Conservation (phyloP, 2,113 vertebrate species). For the Hyla sarda region DNA sequence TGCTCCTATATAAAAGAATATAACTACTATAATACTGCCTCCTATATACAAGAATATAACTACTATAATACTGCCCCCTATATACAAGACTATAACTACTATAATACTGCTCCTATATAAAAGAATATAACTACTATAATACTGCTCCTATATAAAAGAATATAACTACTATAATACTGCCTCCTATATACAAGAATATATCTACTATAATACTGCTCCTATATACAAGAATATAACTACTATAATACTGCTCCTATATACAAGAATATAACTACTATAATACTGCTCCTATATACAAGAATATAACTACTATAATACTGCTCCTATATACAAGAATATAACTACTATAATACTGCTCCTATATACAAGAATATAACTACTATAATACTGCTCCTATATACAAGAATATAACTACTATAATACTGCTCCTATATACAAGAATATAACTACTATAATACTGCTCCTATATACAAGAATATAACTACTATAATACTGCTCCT, state of each 20-base stretch:
- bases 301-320: too few relatives aligned
- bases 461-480: background rate
- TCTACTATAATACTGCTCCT: constrained; percentile 7
- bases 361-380: constrained; percentile 1
- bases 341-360: background rate
- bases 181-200: background rate
- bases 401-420: constrained; percentile 4
- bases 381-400: background rate
- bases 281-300: too few relatives aligned
- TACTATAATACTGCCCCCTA: too few relatives aligned
- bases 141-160: too few relatives aligned
- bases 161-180: too few relatives aligned
- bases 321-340: background rate
- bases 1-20: too few relatives aligned
- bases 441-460: background rate
- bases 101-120: too few relatives aligned
- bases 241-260: background rate
- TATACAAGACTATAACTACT: too few relatives aligned
- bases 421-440: background rate
- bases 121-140: too few relatives aligned
- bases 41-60: too few relatives aligned
- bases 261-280: constrained; percentile 6
- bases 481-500: constrained; percentile 6
- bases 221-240: background rate
- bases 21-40: too few relatives aligned